Evolutionary conservation across 2,113 vertebrate species (phyloP).

Genomic region (Tenrec ecaudatus): DNA sequence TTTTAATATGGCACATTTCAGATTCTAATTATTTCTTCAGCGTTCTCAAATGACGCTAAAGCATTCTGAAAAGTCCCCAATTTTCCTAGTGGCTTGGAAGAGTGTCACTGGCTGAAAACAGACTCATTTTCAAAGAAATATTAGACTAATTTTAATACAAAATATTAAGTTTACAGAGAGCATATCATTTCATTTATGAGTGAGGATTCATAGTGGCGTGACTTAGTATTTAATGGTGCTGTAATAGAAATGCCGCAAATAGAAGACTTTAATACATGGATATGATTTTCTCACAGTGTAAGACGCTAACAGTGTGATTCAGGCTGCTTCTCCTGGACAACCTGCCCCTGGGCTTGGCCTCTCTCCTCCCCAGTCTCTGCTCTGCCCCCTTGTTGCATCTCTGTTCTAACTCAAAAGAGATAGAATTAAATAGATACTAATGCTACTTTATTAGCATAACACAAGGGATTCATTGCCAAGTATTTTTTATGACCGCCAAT

Average conservation of each 20-base stretch:
- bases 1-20: slow-evolving; percentile 30
- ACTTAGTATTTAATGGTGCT: neutral
- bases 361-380: neutral
- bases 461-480: neutral
- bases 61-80: neutral
- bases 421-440: too few relatives aligned
- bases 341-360: neutral
- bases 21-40: slow-evolving; percentile 25
- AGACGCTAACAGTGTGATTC: neutral
- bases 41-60: neutral
- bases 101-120: slow-evolving; percentile 24
- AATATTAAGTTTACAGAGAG: neutral
- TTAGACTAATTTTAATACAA: neutral
- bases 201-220: neutral
- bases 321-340: neutral
- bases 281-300: neutral
- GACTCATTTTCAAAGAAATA: slow-evolving; percentile 23
- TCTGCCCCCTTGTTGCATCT: neutral
- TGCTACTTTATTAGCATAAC: neutral
- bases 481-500: too few relatives aligned
- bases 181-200: neutral
- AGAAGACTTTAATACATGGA: neutral
- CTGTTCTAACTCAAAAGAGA: neutral
- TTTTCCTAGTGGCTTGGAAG: neutral
- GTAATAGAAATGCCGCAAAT: neutral